A percentile compares a stretch with the other conserved stretches of the same genome.
phyloP scores from a whole-genome alignment of 2,113 vertebrate species.

The Psilopsiagon aurifrons region DNA sequence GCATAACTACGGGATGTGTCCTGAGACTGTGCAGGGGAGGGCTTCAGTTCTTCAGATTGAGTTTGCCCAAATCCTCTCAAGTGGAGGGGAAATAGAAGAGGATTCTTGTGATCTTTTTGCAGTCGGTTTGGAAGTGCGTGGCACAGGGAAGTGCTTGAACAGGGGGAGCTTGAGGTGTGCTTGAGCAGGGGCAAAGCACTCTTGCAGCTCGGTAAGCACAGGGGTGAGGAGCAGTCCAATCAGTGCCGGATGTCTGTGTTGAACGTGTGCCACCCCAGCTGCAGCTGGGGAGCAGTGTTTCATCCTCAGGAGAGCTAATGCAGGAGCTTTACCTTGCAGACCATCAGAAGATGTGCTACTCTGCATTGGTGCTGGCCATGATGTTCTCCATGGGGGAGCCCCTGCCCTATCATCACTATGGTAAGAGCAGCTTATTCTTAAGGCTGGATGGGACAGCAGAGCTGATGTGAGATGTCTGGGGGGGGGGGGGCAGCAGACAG shows the following conservation, averaged over 20 bases:
- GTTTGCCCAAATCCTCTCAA: conserved; percentile 17
- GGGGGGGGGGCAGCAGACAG: rapidly evolving
- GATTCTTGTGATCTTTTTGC: conserved; percentile 31
- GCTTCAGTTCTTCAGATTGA: conserved; percentile 33
- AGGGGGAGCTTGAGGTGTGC: neutral
- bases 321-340: conserved; percentile 76
- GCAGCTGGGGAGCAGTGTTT: neutral
- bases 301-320: neutral
- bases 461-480: neutral
- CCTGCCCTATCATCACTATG: conserved; percentile 95
- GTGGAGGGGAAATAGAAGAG: neutral
- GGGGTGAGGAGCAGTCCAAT: neutral
- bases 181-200: neutral
- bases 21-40: conserved; percentile 44
- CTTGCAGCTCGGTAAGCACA: neutral
- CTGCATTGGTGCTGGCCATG: conserved; percentile 94
- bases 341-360: conserved; percentile 98
- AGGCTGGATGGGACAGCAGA: neutral
- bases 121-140: conserved; percentile 6
- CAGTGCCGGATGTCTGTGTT: neutral
- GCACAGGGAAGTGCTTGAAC: neutral
- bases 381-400: conserved; percentile 97
- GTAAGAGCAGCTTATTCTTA: conserved; percentile 70
- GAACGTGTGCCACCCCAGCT: neutral
- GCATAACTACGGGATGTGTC: conserved; percentile 35